Evolutionary conservation across 2,888 invertebrate species (phyloP), one percentile per base, ranked within the genome.

Genomic region (Anthoptus insignis): DNA sequence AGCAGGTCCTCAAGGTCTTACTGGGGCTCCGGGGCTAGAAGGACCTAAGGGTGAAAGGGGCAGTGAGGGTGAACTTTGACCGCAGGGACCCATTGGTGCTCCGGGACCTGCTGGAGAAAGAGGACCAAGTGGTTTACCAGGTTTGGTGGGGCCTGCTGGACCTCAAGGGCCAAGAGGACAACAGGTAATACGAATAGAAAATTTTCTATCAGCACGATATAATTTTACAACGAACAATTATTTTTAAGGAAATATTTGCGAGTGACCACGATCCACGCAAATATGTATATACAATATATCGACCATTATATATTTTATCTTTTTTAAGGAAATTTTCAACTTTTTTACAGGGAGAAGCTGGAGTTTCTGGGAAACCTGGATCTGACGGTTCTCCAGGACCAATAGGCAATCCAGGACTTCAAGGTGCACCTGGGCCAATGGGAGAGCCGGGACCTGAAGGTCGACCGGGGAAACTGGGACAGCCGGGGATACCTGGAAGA

Each of bases 11-110:
- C 93, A 95, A 64, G 97, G 98, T 3, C 89, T 94, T 19, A 95
- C 96, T 29, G 97, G 98, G 16, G 88, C 94, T 2, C 94, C 95
- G 13, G 98, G 97, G 32, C 80, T 91, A 3, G 96, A 97, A 78
- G 97, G 97, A 49, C 87, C 93, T 21, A 97, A 97, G 84, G 98
- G 97, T 11, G 97, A 97, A 78, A 91, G 95, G 50, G 97, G 97
- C 13, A 93, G 94, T 29, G 95, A 95, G 77, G 96, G 97, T 5
- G 94, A 95, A 56, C 77, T 94, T 49, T 98, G 98, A 13, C 94
- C 94, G 0, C 89, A 94, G 53, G 97, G 97, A 8, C 94, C 94
- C n/a, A 85, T 92, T 68, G 97, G 97, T 14, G 95, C 96, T 0
- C 94, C 95, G 57, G 97, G 97, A 13, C 88, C 94, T 0, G 81